Base-by-base conservation (phyloP, 1,140 invertebrate species). In the Psilanteris sp. region DNA sequence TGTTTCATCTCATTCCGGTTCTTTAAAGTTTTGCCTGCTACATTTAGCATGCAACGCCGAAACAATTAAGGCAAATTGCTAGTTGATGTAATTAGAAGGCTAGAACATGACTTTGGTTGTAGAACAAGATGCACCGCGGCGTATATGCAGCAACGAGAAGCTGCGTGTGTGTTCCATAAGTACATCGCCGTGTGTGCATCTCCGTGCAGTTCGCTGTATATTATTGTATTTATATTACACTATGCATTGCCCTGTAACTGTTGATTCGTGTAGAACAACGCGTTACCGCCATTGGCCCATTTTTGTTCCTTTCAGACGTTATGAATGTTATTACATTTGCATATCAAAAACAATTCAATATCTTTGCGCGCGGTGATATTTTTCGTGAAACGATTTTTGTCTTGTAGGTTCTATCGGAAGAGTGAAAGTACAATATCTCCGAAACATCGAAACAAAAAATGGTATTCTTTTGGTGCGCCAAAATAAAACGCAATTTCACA, bases 251-350 rank as follows among this genome's bases (percentile, higher is more conserved):
- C 18, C 34, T 20, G 48, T 59, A 59, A 59, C 55, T 52, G 66
- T 61, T 27, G 46, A 37, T 34, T 5, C 50, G n/a, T 78, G 75
- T 71, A 72, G 37, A 66, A 79, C 70, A 79, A 27, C 41, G 29
- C 57, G 41, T 68, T 14, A 44, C 59, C 61, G 59, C 54, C 68
- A 74, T 48, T 79, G 79, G 73, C 66, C 80, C 76, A 80, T 84
- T 83, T 84, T 81, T 78, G 67, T 67, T 26, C 36, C 31, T 62
- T 26, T 81, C 66, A 24, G 70, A 74, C 55, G 73, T 81, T 83
- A 83, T 81, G 71, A 77, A 71, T 77, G 78, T 79, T 78, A 82
- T 79, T 83, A 41, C 67, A 84, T 83, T 83, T 81, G 72, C 81
- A 79, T 82, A 82, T 77, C 72, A 67, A 57, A 46, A 78, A 80